Percentiles rank a stretch among this genome's conserved stretches.
These are phyloP conservation scores for Caradrina kadenii DNA, from an alignment of 2,888 invertebrate genomes.

Conservation along the genomic window DNA sequence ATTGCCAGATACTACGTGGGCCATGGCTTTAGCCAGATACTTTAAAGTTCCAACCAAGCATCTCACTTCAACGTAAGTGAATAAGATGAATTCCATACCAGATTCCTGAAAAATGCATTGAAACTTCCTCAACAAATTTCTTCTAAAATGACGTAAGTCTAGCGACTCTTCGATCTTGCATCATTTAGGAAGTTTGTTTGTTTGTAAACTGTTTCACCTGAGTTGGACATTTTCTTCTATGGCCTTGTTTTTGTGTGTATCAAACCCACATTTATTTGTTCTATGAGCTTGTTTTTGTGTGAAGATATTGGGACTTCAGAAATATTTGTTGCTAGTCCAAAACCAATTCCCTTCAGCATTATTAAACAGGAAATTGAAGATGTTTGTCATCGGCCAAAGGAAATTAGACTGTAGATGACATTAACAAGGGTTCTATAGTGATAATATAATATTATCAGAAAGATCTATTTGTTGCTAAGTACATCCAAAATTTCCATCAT, in stretches of 20 bases:
- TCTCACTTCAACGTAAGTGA: too few species aligned
- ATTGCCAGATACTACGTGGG: not conserved
- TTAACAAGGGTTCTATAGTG: conserved; percentile 17
- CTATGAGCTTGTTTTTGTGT: conserved; percentile 3
- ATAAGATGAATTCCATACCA: too few species aligned
- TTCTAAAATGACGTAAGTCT: too few species aligned
- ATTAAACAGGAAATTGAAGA: conserved; percentile 28
- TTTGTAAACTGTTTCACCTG: conserved; percentile 18
- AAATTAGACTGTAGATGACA: conserved; percentile 23
- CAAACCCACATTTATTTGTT: not conserved
- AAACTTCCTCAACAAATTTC: too few species aligned
- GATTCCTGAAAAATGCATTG: too few species aligned
- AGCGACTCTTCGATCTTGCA: too few species aligned
- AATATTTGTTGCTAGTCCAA: conserved; percentile 6
- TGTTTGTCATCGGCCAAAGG: conserved; percentile 17
- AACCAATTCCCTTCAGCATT: conserved; percentile 22
- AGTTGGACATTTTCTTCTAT: conserved; percentile 19
- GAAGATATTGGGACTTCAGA: not conserved
- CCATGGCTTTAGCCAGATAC: not conserved
- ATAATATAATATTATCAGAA: not conserved
- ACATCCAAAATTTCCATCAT: conserved; percentile 1
- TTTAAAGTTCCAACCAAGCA: not conserved
- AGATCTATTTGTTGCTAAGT: not conserved
- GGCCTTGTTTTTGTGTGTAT: not conserved
- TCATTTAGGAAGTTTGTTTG: conserved; percentile 2